Conservation (phyloP, 2,888 invertebrate species). For the Metallyticus violacea region DNA sequence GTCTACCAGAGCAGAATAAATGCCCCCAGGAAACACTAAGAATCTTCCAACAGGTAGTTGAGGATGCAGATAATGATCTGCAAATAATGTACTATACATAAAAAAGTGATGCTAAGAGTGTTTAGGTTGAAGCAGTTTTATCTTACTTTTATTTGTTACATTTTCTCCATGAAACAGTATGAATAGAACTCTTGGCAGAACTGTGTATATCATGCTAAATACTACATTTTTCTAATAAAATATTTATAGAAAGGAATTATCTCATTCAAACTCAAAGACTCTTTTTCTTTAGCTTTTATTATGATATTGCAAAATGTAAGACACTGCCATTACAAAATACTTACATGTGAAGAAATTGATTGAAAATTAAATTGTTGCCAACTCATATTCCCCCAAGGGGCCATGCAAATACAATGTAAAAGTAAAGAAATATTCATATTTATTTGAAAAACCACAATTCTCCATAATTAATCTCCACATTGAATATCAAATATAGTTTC, state of each 20-base stretch:
- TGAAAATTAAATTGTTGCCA: constrained; percentile 14
- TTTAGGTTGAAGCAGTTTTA: too few relatives aligned
- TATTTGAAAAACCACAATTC: not conserved
- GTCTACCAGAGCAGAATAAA: too few relatives aligned
- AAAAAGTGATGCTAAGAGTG: too few relatives aligned
- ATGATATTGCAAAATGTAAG: constrained; percentile 33
- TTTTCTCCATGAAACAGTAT: too few relatives aligned
- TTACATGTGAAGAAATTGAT: constrained; percentile 21
- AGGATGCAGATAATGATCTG: too few relatives aligned
- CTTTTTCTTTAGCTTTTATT: constrained; percentile 18
- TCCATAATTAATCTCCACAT: not conserved
- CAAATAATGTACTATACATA: too few relatives aligned
- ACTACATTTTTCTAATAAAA: not conserved
- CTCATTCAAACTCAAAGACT: not conserved
- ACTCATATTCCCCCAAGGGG: not conserved
- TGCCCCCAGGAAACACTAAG: too few relatives aligned
- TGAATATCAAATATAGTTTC: not conserved
- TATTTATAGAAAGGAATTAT: not conserved
- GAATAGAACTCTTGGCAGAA: too few relatives aligned
- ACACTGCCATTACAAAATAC: constrained; percentile 33
- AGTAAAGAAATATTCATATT: not conserved
- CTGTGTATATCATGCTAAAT: too few relatives aligned
- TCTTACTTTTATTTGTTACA: too few relatives aligned
- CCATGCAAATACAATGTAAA: constrained; percentile 16
- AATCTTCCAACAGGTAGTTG: too few relatives aligned